A percentile compares a stretch with the other conserved stretches of the same genome.
These are phyloP conservation scores for Jacana jacana DNA, from an alignment of 2,113 vertebrate species.

Conservation along the genomic window DNA sequence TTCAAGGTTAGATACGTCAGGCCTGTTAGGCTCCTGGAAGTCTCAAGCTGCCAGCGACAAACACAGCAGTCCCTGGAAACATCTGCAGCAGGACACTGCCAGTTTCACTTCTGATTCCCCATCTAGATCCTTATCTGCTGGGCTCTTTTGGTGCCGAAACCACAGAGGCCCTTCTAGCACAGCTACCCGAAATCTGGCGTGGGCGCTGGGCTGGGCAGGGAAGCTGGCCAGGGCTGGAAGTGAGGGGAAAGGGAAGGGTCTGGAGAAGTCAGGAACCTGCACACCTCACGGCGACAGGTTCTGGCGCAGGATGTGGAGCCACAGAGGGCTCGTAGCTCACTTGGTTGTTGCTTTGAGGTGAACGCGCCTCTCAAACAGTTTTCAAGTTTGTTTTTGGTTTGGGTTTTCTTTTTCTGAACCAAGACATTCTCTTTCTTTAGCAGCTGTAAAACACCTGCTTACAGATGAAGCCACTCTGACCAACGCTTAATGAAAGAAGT, in stretches of 20 bases:
- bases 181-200: background rate
- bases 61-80: background rate
- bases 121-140: background rate
- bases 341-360: background rate
- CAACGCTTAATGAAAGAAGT: background rate
- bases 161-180: background rate
- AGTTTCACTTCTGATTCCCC: background rate
- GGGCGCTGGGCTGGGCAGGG: rapidly evolving
- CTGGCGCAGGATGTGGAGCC: background rate
- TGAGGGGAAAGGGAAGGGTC: background rate
- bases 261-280: background rate
- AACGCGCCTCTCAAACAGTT: background rate
- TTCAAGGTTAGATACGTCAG: rapidly evolving
- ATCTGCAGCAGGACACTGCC: background rate
- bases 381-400: too few species aligned
- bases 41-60: background rate
- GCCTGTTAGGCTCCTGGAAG: rapidly evolving
- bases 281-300: rapidly evolving
- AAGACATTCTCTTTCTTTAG: background rate
- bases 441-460: background rate
- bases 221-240: background rate
- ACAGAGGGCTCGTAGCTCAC: background rate
- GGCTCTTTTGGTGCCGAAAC: background rate
- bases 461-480: background rate
- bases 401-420: background rate